A percentile compares a stretch with the other conserved stretches of the same genome.
Evolutionary conservation across 2,797 vertebrate species (phyloP).

Genomic region (Anguilla marmorata): DNA sequence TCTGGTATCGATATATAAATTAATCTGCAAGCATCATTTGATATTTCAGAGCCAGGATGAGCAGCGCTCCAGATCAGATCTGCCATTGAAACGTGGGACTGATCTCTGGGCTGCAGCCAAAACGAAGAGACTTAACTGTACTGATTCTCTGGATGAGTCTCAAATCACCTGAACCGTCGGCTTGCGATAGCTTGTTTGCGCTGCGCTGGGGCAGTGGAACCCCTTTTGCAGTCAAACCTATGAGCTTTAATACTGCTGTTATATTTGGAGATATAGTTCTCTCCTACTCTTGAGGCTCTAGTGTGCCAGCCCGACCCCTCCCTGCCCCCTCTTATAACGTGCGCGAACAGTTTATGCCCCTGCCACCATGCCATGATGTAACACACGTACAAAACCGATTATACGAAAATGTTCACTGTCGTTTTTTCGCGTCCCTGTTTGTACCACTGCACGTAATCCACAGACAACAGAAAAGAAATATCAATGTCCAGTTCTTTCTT

Average conservation of each 20-base stretch:
- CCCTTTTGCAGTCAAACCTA: neutral
- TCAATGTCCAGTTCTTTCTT: neutral
- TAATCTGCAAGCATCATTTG: neutral
- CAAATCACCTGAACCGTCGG: neutral
- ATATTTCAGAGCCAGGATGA: neutral
- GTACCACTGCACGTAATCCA: constrained; percentile 16
- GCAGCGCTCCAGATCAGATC: neutral
- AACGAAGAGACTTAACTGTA: neutral
- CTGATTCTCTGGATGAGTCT: neutral
- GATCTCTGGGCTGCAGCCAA: neutral
- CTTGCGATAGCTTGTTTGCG: neutral
- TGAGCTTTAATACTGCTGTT: constrained; percentile 10
- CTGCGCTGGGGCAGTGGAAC: neutral
- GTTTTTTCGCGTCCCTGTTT: neutral
- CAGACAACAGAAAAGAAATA: neutral
- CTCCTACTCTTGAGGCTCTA: neutral
- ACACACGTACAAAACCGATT: constrained; percentile 12
- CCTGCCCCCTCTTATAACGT: neutral
- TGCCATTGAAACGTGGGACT: constrained; percentile 13
- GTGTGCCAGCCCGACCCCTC: neutral
- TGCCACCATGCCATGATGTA: neutral
- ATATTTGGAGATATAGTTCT: constrained; percentile 8
- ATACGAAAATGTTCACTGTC: constrained; percentile 6
- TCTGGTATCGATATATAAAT: neutral
- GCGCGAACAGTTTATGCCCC: neutral